Conservation (phyloP, 2,113 vertebrate species). For the Elachura formosa region DNA sequence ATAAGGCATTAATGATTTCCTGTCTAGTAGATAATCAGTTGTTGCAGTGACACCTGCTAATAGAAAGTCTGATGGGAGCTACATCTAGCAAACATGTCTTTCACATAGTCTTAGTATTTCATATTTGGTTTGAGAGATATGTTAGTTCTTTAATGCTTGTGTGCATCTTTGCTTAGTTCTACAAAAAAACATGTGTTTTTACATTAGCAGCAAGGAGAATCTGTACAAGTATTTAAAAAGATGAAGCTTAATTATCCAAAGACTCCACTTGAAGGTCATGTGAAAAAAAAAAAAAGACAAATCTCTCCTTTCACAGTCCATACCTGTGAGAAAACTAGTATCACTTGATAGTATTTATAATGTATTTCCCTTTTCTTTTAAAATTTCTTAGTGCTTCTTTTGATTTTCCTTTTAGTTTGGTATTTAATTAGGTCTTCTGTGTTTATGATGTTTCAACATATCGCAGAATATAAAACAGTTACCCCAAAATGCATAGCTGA, state of each 20-base stretch:
- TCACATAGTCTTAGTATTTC: not conserved
- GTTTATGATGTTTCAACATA: not conserved
- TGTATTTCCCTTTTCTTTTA: not conserved
- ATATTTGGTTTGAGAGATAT: not conserved
- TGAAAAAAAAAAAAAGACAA: not conserved
- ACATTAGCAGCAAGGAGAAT: not conserved
- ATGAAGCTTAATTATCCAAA: not conserved
- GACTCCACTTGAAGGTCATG: rapidly evolving
- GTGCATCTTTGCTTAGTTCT: not conserved
- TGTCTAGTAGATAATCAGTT: not conserved
- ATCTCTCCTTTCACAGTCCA: rapidly evolving
- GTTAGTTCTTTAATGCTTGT: rapidly evolving
- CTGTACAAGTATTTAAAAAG: not conserved
- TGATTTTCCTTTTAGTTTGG: not conserved
- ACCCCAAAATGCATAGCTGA: not conserved
- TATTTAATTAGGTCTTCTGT: not conserved
- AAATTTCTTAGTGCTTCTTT: not conserved
- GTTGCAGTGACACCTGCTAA: not conserved
- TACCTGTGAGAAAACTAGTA: not conserved
- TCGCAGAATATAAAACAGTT: not conserved
- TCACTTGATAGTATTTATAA: not conserved
- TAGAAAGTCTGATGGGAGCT: not conserved
- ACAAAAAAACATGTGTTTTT: not conserved
- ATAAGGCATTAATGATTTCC: not conserved
- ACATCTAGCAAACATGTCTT: not conserved